A percentile compares a stretch with the other conserved stretches of the same genome.
These are phyloP conservation scores for Reticulitermes speratus DNA, from an alignment of 1,140 invertebrate species.

Conservation along the genomic window DNA sequence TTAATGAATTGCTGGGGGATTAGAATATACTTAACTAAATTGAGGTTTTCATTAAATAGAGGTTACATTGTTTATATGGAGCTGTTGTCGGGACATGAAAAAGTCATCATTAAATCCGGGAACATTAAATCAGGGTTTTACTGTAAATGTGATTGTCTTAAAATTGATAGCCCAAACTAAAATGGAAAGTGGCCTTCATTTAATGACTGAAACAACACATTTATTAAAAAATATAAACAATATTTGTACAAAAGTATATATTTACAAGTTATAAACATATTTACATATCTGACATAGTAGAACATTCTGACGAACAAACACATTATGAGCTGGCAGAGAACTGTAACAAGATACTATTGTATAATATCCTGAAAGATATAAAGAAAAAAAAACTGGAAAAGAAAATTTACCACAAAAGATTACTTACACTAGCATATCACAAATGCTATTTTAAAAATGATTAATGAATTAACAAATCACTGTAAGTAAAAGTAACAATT, in stretches of 20 bases:
- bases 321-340: background rate
- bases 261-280: constrained; percentile 13
- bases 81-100: too few relatives aligned
- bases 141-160: too few relatives aligned
- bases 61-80: too few relatives aligned
- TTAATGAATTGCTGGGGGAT: too few relatives aligned
- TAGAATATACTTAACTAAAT: too few relatives aligned
- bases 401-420: background rate
- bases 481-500: background rate
- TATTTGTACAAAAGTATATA: constrained; percentile 7
- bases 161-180: too few relatives aligned
- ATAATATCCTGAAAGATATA: background rate
- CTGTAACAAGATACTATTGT: background rate
- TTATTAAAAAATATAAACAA: background rate
- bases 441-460: background rate
- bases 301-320: background rate
- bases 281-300: background rate
- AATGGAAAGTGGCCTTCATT: too few relatives aligned
- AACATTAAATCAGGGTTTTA: too few relatives aligned
- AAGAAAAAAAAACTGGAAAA: background rate
- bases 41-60: too few relatives aligned
- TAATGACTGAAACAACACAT: background rate
- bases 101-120: too few relatives aligned
- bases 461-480: background rate
- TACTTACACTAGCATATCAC: background rate